Base-by-base conservation (phyloP, 2,113 vertebrate species). In the Periophthalmodon schlosseri region DNA sequence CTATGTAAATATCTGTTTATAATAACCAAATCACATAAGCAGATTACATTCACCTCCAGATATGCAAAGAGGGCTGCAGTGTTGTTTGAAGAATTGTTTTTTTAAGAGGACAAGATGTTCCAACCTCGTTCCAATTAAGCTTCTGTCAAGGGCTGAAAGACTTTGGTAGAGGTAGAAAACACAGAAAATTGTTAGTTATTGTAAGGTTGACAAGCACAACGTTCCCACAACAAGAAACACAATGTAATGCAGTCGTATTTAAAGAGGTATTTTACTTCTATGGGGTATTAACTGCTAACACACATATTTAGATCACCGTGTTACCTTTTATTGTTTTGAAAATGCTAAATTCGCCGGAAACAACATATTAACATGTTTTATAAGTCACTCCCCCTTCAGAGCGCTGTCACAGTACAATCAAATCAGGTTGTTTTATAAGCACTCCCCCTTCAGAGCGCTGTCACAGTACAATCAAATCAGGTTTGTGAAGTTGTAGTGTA, bases 1-100 rank as follows among this genome's bases (percentile, higher is more conserved):
- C 74, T 80, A 78, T 68, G 72, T 73, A 73, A 83, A 83, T 24
- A 68, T 46, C 50, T 69, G 67, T 69, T 52, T 68, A 46, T 78
- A 78, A 80, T 69, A 77, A 75, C 73, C 69, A 78, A 80, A 89
- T 84, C 76, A 81, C 82, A 84, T 86, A 84, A 89, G 78, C 61
- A 71, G 82, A 86, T 89, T 84, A 89, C 86, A 81, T 5, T 72
- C 65, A 80, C 57, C 54, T 66, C 64, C 63, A 50, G 65, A 82
- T 76, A 87, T 69, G 69, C 71, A 80, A 44, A 68, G 36, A 79
- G 73, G 65, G 74, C 58, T 36, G 2, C 36, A n/a, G 33, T 72
- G 23, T 70, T 72, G 56, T 52, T 84, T 47, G 15, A 82, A 75
- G 61, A 76, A 61, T 75, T 71, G 56, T 56, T 78, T 74, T n/a